phyloP scores from a whole-genome alignment of 2,888 invertebrate species.

The Euplexia lucipara region DNA sequence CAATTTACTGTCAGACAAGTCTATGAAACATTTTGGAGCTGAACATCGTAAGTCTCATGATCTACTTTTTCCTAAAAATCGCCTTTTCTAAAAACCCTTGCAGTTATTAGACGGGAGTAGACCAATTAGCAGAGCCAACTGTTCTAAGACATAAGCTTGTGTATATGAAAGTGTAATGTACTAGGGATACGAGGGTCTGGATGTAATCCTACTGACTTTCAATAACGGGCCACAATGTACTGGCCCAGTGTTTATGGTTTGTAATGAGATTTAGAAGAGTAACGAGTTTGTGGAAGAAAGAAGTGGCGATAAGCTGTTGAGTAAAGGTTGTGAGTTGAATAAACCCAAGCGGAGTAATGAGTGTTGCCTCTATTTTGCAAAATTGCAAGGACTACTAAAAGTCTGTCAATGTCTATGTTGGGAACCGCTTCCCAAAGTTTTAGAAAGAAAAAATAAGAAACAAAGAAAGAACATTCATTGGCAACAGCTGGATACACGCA shows the following conservation, averaged over 20 bases:
- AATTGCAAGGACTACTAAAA: no score
- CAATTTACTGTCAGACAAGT: no score
- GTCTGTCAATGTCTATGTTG: no score
- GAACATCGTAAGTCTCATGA: no score
- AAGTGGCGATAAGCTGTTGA: slow-evolving; percentile 1
- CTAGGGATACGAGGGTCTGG: slow-evolving; percentile 23
- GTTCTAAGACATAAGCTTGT: slow-evolving; percentile 58
- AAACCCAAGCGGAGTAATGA: no score
- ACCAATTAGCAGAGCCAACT: slow-evolving; percentile 63
- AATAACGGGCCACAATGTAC: slow-evolving; percentile 50
- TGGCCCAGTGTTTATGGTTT: slow-evolving; percentile 22
- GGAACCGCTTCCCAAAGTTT: no score
- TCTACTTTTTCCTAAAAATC: slow-evolving; percentile 8
- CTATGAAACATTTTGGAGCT: no score
- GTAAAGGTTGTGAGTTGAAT: background rate
- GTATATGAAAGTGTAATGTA: slow-evolving; percentile 59
- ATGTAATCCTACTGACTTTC: slow-evolving; percentile 40
- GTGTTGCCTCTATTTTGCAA: no score
- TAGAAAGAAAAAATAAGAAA: no score
- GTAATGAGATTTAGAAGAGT: slow-evolving; percentile 32
- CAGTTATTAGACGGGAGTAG: slow-evolving; percentile 63
- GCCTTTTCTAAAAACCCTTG: slow-evolving; percentile 28
- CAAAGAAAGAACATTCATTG: no score
- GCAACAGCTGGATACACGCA: no score
- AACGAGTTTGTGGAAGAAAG: background rate